Conservation (phyloP, 2,113 vertebrate genomes). For the Carassius carassius region DNA sequence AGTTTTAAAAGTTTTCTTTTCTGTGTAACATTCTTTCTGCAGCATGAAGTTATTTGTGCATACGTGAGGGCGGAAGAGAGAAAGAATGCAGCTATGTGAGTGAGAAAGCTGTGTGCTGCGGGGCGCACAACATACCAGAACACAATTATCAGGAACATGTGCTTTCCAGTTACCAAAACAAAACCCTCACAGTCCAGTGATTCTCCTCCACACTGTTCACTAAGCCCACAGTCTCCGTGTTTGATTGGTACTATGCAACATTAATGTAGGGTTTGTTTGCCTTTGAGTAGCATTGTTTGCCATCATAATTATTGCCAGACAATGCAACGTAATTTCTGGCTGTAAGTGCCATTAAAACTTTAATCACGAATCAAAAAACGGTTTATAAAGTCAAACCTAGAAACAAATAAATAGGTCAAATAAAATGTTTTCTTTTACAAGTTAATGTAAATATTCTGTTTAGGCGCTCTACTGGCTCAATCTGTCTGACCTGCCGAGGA, state of each 20-base stretch:
- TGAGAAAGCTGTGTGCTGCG: background rate
- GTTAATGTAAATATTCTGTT: background rate
- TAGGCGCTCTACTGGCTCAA: background rate
- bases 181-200: constrained; percentile 7
- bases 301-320: background rate
- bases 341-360: background rate
- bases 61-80: background rate
- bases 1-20: background rate
- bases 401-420: background rate
- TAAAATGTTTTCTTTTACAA: background rate
- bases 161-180: constrained; percentile 31
- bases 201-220: constrained; percentile 8
- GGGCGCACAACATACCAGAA: constrained; percentile 26
- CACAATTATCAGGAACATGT: constrained; percentile 27
- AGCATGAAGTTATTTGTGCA: background rate
- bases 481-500: background rate
- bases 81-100: background rate
- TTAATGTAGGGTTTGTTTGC: constrained; percentile 10
- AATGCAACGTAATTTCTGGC: background rate
- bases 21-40: background rate
- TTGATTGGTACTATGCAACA: constrained; percentile 11
- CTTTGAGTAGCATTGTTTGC: background rate
- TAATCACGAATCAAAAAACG: background rate
- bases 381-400: background rate
- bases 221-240: background rate